Evolutionary conservation across 2,888 invertebrate genomes (phyloP).

Genomic region (Trachelus stipa): DNA sequence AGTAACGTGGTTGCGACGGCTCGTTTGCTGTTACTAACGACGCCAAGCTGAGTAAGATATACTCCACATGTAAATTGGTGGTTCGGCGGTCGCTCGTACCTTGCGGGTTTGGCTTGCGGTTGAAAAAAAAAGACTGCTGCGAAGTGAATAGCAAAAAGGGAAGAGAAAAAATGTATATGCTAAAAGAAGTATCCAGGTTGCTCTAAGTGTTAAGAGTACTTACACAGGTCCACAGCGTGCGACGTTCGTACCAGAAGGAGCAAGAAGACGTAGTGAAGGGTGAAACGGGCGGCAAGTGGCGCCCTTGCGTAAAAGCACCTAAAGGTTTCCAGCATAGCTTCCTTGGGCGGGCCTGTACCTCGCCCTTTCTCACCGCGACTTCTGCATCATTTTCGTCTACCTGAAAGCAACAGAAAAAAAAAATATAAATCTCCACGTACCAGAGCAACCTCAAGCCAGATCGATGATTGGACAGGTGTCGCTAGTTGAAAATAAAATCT

Average conservation of each 20-base stretch:
- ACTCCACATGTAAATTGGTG: slow-evolving; percentile 56
- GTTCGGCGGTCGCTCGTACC: slow-evolving; percentile 13
- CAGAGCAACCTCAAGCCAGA: background rate
- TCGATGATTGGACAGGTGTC: background rate
- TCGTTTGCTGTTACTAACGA: slow-evolving; percentile 38
- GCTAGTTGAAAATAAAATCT: background rate
- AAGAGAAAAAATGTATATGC: background rate
- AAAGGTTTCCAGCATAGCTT: slow-evolving; percentile 55
- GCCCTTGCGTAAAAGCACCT: slow-evolving; percentile 53
- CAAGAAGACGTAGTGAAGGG: slow-evolving; percentile 41
- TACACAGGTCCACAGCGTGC: slow-evolving; percentile 59
- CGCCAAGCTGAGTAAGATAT: slow-evolving; percentile 49
- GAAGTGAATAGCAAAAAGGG: background rate
- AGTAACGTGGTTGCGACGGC: slow-evolving; percentile 33
- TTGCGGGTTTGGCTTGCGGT: slow-evolving; percentile 8
- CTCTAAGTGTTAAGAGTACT: slow-evolving; percentile 32
- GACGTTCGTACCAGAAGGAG: slow-evolving; percentile 36
- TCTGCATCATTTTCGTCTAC: slow-evolving; percentile 52
- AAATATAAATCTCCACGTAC: background rate
- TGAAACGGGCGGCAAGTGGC: slow-evolving; percentile 48
- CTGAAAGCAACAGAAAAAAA: slow-evolving; percentile 40
- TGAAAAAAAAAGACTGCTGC: background rate
- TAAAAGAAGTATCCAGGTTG: background rate
- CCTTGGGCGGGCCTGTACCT: slow-evolving; percentile 56
- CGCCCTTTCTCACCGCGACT: slow-evolving; percentile 58